Conservation (phyloP, 2,888 invertebrate species). For the Lasioglossum calceatum region DNA sequence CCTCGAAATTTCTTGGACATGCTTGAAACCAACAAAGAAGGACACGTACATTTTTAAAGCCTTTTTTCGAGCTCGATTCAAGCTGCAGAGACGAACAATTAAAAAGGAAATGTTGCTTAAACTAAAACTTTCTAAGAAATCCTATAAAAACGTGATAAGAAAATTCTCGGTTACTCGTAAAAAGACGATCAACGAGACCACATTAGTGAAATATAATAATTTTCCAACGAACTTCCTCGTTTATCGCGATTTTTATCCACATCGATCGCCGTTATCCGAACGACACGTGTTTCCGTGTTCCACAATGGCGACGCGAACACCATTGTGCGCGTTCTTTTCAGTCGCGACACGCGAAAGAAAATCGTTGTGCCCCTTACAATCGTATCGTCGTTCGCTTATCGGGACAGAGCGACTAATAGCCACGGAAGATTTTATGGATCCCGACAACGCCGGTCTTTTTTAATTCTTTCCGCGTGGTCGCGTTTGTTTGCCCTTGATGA, state of each 20-base stretch:
- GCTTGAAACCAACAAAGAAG: not conserved
- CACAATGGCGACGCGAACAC: not conserved
- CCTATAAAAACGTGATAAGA: not conserved
- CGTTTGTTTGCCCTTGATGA: not conserved
- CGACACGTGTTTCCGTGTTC: constrained; percentile 38
- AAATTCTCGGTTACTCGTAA: not conserved
- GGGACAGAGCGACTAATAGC: not conserved
- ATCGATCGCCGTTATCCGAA: constrained; percentile 29
- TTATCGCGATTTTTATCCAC: constrained; percentile 17
- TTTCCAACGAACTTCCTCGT: not conserved
- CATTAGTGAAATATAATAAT: not conserved
- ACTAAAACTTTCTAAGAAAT: not conserved
- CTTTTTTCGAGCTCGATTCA: not conserved
- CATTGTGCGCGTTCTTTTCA: constrained; percentile 30
- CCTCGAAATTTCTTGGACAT: not conserved
- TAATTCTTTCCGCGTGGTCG: not conserved
- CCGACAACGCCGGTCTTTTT: not conserved
- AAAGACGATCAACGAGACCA: not conserved
- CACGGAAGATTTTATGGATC: not conserved
- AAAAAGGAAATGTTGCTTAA: not conserved
- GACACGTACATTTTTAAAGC: not conserved
- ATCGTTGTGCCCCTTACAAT: constrained; percentile 8
- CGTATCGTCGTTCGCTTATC: not conserved
- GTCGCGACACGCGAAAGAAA: constrained; percentile 11
- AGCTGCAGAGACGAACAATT: not conserved